These are phyloP conservation scores for Neodontobutis hainanensis DNA, from an alignment of 2,113 vertebrate genomes.

Conservation along the genomic window DNA sequence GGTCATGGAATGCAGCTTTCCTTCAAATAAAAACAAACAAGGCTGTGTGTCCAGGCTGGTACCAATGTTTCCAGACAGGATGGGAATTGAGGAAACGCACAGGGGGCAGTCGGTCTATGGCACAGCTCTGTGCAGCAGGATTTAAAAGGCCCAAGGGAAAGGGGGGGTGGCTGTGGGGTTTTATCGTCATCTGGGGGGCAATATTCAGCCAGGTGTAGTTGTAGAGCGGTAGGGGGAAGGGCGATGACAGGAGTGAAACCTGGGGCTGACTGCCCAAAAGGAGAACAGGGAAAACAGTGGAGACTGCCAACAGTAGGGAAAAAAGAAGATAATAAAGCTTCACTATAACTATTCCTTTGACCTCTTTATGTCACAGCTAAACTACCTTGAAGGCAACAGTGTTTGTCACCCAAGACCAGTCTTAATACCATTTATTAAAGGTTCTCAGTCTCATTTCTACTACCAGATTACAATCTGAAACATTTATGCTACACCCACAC, in stretches of 20 bases:
- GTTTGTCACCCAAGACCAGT: no score
- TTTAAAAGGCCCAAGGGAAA: background rate
- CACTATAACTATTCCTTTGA: no score
- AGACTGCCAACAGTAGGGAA: constrained; percentile 4
- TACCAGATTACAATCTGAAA: no score
- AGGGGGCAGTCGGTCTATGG: no score
- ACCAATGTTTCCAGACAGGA: constrained; percentile 36
- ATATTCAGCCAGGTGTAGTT: constrained; percentile 67
- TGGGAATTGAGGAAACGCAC: constrained; percentile 47
- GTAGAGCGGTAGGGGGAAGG: constrained; percentile 37
- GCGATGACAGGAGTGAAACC: constrained; percentile 61
- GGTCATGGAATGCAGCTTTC: constrained; percentile 27
- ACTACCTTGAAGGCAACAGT: no score
- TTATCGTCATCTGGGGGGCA: constrained; percentile 63
- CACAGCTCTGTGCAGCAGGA: no score
- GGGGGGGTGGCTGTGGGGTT: constrained; percentile 43
- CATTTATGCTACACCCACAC: no score
- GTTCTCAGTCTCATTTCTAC: no score
- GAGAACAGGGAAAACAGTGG: background rate
- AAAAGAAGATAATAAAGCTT: no score
- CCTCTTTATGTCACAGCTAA: no score
- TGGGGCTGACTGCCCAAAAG: constrained; percentile 47
- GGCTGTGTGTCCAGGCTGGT: constrained; percentile 5
- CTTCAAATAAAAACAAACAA: constrained; percentile 53
- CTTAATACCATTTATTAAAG: no score